Conservation (phyloP, 2,797 vertebrate genomes). For the Sciurus vulgaris region DNA sequence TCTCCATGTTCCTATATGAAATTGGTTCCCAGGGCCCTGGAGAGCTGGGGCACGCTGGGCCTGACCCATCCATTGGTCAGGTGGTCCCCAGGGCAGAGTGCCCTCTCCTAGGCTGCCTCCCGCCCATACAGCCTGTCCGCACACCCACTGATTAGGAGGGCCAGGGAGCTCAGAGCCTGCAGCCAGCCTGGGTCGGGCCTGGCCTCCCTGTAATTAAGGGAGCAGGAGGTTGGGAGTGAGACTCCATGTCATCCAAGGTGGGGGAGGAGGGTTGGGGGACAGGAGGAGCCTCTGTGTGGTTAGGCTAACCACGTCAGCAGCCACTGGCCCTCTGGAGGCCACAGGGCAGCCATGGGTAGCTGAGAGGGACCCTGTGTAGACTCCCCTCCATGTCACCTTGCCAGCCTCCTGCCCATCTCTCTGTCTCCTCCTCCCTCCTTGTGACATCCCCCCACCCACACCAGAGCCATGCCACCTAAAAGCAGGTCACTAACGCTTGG, state of each 20-base stretch:
- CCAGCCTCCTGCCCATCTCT: neutral
- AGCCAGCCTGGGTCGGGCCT: conserved; percentile 39
- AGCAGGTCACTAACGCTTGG: neutral
- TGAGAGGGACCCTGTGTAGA: neutral
- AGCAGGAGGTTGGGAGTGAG: neutral
- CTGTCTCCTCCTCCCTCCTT: neutral
- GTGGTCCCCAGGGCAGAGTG: neutral
- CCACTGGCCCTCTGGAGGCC: neutral
- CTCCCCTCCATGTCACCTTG: neutral
- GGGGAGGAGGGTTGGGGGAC: conserved; percentile 78
- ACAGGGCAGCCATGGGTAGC: neutral
- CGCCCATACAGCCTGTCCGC: neutral
- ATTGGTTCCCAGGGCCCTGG: neutral
- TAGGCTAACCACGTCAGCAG: conserved; percentile 43
- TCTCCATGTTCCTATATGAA: neutral
- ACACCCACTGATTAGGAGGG: neutral
- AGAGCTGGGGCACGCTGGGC: neutral
- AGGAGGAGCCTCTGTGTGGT: neutral
- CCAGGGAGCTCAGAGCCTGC: conserved; percentile 9
- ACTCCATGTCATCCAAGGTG: conserved; percentile 49
- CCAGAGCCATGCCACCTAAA: neutral
- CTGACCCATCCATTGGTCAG: neutral
- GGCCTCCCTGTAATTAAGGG: conserved; percentile 76
- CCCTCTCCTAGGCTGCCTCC: too few relatives aligned
- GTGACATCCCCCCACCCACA: neutral